These are phyloP conservation scores for Gavialis gangeticus DNA, from an alignment of 2,113 vertebrate species.

Conservation along the genomic window DNA sequence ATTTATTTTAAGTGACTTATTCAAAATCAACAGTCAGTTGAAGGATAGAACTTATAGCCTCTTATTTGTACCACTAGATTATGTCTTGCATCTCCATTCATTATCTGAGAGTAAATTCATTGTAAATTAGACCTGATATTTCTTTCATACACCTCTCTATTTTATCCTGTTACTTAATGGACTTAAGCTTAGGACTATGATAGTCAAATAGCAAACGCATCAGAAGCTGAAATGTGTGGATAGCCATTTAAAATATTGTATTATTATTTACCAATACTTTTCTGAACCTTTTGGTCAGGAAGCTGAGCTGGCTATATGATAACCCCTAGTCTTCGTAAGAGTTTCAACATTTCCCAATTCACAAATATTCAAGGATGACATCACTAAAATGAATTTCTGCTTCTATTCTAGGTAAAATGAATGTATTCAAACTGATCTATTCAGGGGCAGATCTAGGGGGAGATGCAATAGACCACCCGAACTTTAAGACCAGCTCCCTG, in stretches of 20 bases:
- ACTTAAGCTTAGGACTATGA: background rate
- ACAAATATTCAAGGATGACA: background rate
- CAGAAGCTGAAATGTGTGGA: background rate
- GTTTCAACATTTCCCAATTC: background rate
- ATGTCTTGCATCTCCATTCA: background rate
- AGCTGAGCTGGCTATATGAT: background rate
- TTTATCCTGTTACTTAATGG: background rate
- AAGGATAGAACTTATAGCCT: background rate
- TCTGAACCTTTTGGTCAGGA: accelerated
- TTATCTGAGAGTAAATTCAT: background rate
- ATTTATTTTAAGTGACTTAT: background rate
- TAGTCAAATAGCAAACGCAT: background rate
- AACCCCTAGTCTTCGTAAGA: background rate
- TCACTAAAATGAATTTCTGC: background rate
- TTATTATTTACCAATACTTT: background rate
- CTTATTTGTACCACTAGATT: background rate
- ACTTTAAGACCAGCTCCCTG: too few relatives aligned
- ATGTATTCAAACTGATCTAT: background rate
- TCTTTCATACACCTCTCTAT: background rate
- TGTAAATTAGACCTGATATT: background rate
- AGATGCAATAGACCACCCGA: too few relatives aligned
- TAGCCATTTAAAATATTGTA: background rate
- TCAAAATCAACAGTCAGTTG: background rate
- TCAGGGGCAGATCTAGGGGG: too few relatives aligned
- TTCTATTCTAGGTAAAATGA: background rate